Conservation (phyloP, 2,888 invertebrate genomes). For the Gymnosoma rotundatum region DNA sequence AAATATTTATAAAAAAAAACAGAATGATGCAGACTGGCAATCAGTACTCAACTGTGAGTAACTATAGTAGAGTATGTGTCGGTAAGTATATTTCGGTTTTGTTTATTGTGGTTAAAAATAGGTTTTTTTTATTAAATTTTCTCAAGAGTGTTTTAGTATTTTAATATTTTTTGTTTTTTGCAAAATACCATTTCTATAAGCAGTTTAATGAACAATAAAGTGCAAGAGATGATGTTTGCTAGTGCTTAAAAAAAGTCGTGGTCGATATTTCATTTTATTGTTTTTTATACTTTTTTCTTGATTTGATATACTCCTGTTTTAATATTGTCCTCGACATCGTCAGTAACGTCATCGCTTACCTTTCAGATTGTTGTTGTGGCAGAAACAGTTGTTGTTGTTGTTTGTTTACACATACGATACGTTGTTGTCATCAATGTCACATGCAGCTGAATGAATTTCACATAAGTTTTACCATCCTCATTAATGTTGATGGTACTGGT, state of each 20-base stretch:
- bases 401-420: conserved; percentile 17
- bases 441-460: conserved; percentile 65
- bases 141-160: background rate
- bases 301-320: conserved; percentile 2
- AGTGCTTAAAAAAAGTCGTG: conserved; percentile 4
- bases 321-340: conserved; percentile 61
- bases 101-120: conserved; percentile 14
- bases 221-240: conserved; percentile 23
- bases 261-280: conserved; percentile 29
- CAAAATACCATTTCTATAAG: background rate
- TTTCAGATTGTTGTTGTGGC: conserved; percentile 16
- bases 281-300: conserved; percentile 7
- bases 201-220: conserved; percentile 23
- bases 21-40: conserved; percentile 2
- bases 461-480: conserved; percentile 57
- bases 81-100: conserved; percentile 18
- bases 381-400: background rate
- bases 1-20: conserved; percentile 18
- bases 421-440: conserved; percentile 66
- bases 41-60: background rate
- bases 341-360: conserved; percentile 35
- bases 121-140: background rate
- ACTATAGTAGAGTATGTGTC: conserved; percentile 6
- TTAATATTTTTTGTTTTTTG: too few relatives aligned
- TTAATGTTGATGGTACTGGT: background rate